Evolutionary conservation across 1,140 invertebrate species (phyloP).

Genomic region (Drosophila nigromelanica): DNA sequence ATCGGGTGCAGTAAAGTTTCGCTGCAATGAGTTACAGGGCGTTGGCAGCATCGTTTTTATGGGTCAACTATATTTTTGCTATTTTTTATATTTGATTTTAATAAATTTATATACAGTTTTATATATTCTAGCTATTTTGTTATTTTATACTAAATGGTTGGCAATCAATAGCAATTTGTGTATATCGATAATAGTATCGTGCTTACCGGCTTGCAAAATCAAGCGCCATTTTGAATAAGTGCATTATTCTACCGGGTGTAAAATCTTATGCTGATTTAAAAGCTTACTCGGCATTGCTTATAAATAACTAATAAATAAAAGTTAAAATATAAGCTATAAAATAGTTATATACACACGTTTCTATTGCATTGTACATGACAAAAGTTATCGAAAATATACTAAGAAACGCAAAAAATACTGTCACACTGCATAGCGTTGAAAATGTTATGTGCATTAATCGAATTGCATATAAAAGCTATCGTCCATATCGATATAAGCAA

Average conservation of each 20-base stretch:
- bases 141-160: not conserved
- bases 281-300: not conserved
- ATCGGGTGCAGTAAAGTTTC: too few relatives aligned
- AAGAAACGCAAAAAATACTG: not conserved
- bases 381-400: not conserved
- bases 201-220: not conserved
- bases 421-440: slow-evolving; percentile 4
- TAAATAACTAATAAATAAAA: not conserved
- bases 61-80: not conserved
- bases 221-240: not conserved
- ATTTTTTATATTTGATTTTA: not conserved
- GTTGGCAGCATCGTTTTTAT: not conserved
- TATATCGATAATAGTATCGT: not conserved
- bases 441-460: not conserved
- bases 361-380: not conserved
- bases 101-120: not conserved
- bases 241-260: not conserved
- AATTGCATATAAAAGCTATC: slow-evolving; percentile 31
- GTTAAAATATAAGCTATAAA: not conserved
- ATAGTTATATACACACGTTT: not conserved
- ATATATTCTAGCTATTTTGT: not conserved
- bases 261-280: not conserved
- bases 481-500: slow-evolving; percentile 26
- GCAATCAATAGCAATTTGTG: not conserved
- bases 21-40: not conserved